phyloP scores from a whole-genome alignment of 64 coral and sea anemone species.

The Montipora capricornis region DNA sequence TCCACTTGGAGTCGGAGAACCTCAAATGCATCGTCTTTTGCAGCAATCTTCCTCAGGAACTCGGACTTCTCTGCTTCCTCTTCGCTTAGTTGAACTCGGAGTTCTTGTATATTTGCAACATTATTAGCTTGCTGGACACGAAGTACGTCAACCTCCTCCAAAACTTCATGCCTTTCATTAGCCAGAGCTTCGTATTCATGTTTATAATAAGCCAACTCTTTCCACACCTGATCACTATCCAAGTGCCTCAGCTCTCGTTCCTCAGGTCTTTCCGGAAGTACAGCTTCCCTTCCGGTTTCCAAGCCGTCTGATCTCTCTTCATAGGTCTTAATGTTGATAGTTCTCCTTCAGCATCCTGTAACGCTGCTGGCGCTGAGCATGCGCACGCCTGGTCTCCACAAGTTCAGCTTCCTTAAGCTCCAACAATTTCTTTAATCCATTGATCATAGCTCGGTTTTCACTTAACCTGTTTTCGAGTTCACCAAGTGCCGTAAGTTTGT shows the following conservation, averaged over 20 bases:
- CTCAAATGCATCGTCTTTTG: not conserved
- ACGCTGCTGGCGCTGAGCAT: conserved; percentile 79
- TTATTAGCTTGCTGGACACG: conserved; percentile 77
- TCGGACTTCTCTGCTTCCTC: conserved; percentile 69
- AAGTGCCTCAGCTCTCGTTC: conserved; percentile 77
- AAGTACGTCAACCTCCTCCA: conserved; percentile 83
- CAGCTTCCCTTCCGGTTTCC: conserved; percentile 43
- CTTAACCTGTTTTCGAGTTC: conserved; percentile 20
- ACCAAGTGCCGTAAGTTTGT: conserved; percentile 2
- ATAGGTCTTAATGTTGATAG: conserved; percentile 84
- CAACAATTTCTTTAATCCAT: conserved; percentile 8
- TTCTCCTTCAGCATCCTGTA: conserved; percentile 84
- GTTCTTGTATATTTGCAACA: conserved; percentile 78
- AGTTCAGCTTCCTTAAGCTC: conserved; percentile 73
- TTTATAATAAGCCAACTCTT: conserved; percentile 83
- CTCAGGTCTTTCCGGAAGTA: conserved; percentile 59
- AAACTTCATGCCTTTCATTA: conserved; percentile 82
- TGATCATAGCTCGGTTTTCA: not conserved
- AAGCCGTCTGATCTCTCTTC: conserved; percentile 7
- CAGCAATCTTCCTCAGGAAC: not conserved
- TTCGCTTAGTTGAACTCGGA: conserved; percentile 71
- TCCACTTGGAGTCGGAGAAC: conserved; percentile 2
- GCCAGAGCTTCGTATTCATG: conserved; percentile 78
- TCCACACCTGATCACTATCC: conserved; percentile 93
- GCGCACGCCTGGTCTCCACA: conserved; percentile 67